These are phyloP conservation scores for Plebejus melissa DNA, from an alignment of 2,888 invertebrate genomes.

Conservation along the genomic window DNA sequence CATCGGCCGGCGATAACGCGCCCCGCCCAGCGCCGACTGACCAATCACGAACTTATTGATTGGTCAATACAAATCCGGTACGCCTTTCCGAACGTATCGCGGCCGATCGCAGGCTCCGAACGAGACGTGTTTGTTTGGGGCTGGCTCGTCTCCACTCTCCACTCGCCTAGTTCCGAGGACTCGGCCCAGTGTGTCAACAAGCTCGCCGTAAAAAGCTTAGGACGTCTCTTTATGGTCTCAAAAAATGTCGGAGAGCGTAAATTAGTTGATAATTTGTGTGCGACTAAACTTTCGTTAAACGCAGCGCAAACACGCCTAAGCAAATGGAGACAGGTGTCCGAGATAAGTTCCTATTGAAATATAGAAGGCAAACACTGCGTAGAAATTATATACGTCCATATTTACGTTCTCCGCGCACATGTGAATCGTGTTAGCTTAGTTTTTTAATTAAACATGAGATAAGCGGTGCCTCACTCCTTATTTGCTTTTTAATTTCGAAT, in stretches of 20 bases:
- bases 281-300: conserved; percentile 75
- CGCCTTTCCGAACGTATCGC: conserved; percentile 47
- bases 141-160: conserved; percentile 38
- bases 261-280: conserved; percentile 77
- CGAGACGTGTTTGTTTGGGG: conserved; percentile 43
- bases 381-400: conserved; percentile 46
- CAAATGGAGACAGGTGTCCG: conserved; percentile 75
- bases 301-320: conserved; percentile 72
- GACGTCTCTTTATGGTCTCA: conserved; percentile 53
- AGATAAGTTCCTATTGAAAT: conserved; percentile 60
- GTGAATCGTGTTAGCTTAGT: conserved; percentile 67
- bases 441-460: conserved; percentile 72
- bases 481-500: conserved; percentile 61
- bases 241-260: conserved; percentile 67
- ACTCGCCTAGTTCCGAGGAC: conserved; percentile 39
- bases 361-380: conserved; percentile 52
- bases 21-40: conserved; percentile 63
- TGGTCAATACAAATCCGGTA: conserved; percentile 54
- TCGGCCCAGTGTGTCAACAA: conserved; percentile 45
- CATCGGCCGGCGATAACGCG: conserved; percentile 54
- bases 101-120: conserved; percentile 37
- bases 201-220: conserved; percentile 59
- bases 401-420: conserved; percentile 59
- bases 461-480: conserved; percentile 58
- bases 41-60: conserved; percentile 70